These are phyloP conservation scores for Macrophya alboannulata DNA, from an alignment of 2,888 invertebrate genomes.

Conservation along the genomic window DNA sequence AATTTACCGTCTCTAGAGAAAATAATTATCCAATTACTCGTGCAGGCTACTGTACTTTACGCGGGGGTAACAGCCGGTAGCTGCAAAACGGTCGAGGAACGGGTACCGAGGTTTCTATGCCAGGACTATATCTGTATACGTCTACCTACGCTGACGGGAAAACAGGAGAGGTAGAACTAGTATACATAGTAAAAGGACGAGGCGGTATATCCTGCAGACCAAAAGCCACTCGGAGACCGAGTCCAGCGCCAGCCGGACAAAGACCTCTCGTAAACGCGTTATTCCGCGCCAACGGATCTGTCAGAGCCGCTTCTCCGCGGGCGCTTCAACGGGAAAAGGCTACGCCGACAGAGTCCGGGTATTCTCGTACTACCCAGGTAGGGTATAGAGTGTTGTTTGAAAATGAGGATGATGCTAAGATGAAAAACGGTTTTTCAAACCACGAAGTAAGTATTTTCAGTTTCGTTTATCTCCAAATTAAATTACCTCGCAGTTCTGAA, in stretches of 20 bases:
- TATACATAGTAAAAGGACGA: conserved; percentile 26
- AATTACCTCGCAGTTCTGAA: neutral
- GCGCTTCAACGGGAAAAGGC: conserved; percentile 27
- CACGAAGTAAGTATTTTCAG: neutral
- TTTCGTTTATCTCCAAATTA: neutral
- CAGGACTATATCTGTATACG: neutral
- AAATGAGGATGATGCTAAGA: neutral
- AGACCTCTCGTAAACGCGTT: conserved; percentile 79
- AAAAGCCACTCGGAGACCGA: conserved; percentile 54
- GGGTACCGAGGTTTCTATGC: neutral
- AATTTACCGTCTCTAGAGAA: conserved; percentile 25
- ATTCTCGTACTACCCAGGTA: conserved; percentile 14
- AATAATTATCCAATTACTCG: conserved; percentile 51
- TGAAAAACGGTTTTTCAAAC: neutral
- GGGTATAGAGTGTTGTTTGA: neutral
- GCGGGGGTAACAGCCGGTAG: conserved; percentile 17
- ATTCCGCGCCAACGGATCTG: conserved; percentile 77
- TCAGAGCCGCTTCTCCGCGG: conserved; percentile 77
- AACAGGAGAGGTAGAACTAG: conserved; percentile 12
- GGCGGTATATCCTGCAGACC: conserved; percentile 32
- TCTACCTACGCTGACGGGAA: neutral
- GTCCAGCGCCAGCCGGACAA: conserved; percentile 56
- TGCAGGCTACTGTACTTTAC: conserved; percentile 27
- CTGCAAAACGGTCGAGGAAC: conserved; percentile 7
- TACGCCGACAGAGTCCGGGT: conserved; percentile 4